Base-by-base conservation (phyloP, 2,888 invertebrate genomes). In the Ochlodes sylvanus region DNA sequence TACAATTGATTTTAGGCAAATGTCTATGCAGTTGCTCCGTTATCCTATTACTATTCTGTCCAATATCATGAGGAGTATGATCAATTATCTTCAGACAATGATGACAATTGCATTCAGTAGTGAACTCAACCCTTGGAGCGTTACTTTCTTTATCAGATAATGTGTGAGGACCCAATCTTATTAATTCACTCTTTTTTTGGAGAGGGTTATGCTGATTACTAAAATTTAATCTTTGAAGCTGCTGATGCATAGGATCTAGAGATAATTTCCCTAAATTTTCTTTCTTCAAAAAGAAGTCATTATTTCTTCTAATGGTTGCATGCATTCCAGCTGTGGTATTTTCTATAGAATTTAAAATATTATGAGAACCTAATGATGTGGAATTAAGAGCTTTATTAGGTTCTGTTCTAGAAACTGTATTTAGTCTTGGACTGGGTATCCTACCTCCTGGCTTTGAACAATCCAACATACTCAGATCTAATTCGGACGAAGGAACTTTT, bases 401-500 rank as follows among this genome's bases (percentile, higher is more conserved):
- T 7, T 27, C 60, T 27, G 54, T 44, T 55, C 44, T 55, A n/a
- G 7, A 34, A 1, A 54, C 19, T 41, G 15, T 47, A 55, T 62
- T 56, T 27, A 54, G 14, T 56, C 44, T 54, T 14, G 67, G 17
- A n/a, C 9, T 9, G 21, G 21, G 19, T 63, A 44, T 15, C 44
- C 21, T 58, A 34, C 83, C 81, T 55, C 80, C 80, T 56, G 79
- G 78, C 50, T 71, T 69, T 9, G 82, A 78, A 54, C 79, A 77
- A 75, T 93, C 93, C 44, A 93, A 81, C 72, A 92, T 79, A 74
- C 93, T 93, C 12, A 93, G 72, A 55, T 93, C 88, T 47, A 93
- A 79, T 17, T 93, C 92, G 72, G 83, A 87, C 38, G 87, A 85
- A 10, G 93, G 91, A 12, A 76, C 73, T 79, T 79, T 85, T 34